Base-by-base conservation (phyloP, 1,140 invertebrate genomes). In the Theocolax elegans region DNA sequence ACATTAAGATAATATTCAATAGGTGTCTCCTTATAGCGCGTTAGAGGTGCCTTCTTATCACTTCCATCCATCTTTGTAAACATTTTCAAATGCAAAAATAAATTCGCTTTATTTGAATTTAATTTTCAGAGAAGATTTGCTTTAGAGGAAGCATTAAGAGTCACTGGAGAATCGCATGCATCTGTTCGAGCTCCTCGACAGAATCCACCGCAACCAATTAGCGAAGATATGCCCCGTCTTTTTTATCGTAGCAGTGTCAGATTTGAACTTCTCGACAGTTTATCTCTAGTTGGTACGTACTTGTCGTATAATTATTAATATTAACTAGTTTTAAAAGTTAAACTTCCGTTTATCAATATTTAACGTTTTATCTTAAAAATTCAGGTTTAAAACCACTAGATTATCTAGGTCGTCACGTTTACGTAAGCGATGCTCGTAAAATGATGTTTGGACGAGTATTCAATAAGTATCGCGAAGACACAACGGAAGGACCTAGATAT, bases 231-330 rank as follows among this genome's bases (percentile, higher is more conserved):
- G 85, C 90, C 90, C 0, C 77, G 91, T 40, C 85, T 89, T 1
- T 92, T 91, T 83, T 89, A 89, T 1, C 81, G 91, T 17, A 85
- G 88, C 62, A 90, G 87, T 75, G 89, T 89, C 0, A 85, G 89
- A 74, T 92, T 92, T 77, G 88, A 90, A 68, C 76, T 93, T 42
- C 89, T 92, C 29, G 88, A 90, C 72, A 88, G 88, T 58, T 78
- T 84, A 67, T 85, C 85, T 54, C 81, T 92, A 13, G 81, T 84
- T 31, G 81, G 90, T 91, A 77, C 49, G 74, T 53, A 40, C 15
- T 35, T 23, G 40, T 8, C 23, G 17, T 12, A 21, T 56, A 56
- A 48, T 46, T 46, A 23, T 64, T 38, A n/a, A n/a, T n/a, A n/a
- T n/a, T n/a, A n/a, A n/a, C n/a, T n/a, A n/a, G n/a, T n/a, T n/a